phyloP scores from a whole-genome alignment of 2,113 vertebrate species.

The Zootoca vivipara region DNA sequence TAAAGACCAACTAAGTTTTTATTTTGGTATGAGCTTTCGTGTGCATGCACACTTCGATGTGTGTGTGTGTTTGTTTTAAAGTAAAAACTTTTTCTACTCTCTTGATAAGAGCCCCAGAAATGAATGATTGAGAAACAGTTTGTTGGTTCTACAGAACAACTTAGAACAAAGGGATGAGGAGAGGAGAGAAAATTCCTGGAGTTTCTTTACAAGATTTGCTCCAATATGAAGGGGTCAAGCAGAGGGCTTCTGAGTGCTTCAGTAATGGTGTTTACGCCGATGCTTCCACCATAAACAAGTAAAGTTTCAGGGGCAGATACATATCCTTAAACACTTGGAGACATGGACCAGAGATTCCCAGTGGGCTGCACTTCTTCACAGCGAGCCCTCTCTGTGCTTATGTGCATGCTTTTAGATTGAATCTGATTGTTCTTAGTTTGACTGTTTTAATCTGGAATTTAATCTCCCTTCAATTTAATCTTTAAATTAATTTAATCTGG shows the following conservation, averaged over 20 bases:
- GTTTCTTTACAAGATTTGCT: constrained; percentile 7
- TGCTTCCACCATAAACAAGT: neutral
- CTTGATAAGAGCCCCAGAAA: constrained; percentile 72
- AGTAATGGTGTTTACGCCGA: neutral
- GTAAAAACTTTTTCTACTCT: neutral
- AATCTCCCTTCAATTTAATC: no score
- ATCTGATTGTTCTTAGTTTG: neutral
- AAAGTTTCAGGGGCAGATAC: neutral
- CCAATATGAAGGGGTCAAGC: neutral
- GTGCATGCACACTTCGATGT: no score
- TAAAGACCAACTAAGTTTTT: no score
- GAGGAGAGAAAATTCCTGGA: neutral
- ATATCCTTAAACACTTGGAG: neutral
- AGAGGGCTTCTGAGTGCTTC: neutral
- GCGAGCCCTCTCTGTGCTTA: neutral
- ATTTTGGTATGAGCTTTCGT: no score
- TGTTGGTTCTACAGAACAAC: constrained; percentile 57
- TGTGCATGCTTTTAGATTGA: neutral
- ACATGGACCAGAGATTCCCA: neutral
- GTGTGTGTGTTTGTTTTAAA: no score
- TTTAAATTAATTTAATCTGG: neutral
- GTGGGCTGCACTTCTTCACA: neutral
- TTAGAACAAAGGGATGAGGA: constrained; percentile 44
- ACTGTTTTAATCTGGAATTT: neutral
- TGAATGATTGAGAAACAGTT: constrained; percentile 68